phyloP scores from a whole-genome alignment of 2,113 vertebrate species.

The Chaetodon auriga region DNA sequence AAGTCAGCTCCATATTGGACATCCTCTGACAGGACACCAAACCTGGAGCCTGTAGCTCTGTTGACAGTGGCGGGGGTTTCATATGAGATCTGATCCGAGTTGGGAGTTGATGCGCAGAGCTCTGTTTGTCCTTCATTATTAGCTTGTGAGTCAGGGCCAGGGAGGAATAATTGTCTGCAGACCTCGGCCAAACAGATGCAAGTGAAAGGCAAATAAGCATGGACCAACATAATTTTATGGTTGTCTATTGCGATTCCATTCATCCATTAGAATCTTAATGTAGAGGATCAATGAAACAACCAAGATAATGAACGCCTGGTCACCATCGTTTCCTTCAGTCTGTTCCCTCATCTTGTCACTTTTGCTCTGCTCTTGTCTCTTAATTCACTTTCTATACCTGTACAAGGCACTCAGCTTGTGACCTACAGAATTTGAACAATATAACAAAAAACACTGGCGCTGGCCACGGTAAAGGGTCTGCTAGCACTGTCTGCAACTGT shows the following conservation, averaged over 20 bases:
- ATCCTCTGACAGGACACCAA: constrained; percentile 73
- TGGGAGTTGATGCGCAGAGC: constrained; percentile 90
- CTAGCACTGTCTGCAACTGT: background rate
- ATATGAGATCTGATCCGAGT: constrained; percentile 93
- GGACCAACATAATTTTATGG: constrained; percentile 93
- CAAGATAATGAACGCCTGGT: constrained; percentile 24
- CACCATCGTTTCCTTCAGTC: constrained; percentile 8
- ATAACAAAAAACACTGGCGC: background rate
- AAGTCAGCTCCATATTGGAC: constrained; percentile 41
- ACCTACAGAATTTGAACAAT: background rate
- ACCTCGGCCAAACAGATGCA: constrained; percentile 93
- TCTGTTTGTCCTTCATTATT: constrained; percentile 96
- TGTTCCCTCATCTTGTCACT: constrained; percentile 3
- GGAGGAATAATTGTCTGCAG: constrained; percentile 93
- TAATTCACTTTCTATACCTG: constrained; percentile 34
- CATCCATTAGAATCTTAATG: constrained; percentile 92
- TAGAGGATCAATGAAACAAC: constrained; percentile 90
- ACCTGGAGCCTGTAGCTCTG: constrained; percentile 79
- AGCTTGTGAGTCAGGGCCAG: constrained; percentile 91
- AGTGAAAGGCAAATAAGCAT: constrained; percentile 93
- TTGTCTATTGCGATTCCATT: constrained; percentile 94
- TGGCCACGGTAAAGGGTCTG: background rate
- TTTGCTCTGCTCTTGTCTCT: constrained; percentile 17
- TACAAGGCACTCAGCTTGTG: background rate
- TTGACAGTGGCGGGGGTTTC: constrained; percentile 95